Conservation (phyloP, 2,113 vertebrate species). For the Chaetops frenatus region DNA sequence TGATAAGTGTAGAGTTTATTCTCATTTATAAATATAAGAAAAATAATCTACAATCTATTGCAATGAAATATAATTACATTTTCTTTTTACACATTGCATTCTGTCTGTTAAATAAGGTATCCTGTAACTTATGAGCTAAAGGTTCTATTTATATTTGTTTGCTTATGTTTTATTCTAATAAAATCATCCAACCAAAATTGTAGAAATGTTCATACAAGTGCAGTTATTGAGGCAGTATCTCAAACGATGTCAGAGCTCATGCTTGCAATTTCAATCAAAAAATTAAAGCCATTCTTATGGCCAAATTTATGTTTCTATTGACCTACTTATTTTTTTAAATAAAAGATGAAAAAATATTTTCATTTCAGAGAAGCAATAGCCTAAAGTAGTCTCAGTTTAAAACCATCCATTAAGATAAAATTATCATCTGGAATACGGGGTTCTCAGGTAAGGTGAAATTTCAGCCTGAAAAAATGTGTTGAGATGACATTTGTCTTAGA, state of each 20-base stretch:
- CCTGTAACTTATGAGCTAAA: not conserved
- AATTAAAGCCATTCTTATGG: not conserved
- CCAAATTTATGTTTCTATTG: not conserved
- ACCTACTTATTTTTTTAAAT: not conserved
- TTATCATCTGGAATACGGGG: not conserved
- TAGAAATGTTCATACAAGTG: not conserved
- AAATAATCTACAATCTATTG: not conserved
- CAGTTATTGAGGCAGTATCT: not conserved
- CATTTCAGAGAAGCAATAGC: not conserved
- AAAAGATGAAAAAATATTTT: not conserved
- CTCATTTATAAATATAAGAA: not conserved
- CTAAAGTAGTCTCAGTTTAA: not conserved
- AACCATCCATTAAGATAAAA: not conserved
- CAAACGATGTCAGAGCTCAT: slow-evolving; percentile 1
- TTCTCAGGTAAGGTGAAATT: not conserved
- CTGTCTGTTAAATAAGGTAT: not conserved
- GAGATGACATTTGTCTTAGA: not conserved
- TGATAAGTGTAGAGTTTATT: not conserved
- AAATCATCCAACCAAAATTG: not conserved
- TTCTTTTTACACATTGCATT: not conserved
- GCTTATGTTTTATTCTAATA: not conserved
- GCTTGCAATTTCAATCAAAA: slow-evolving; percentile 5
- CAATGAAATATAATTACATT: not conserved
- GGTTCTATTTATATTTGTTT: not conserved
- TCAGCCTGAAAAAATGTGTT: not conserved